Conservation (phyloP, 2,113 vertebrate species). For the Clarias magur region DNA sequence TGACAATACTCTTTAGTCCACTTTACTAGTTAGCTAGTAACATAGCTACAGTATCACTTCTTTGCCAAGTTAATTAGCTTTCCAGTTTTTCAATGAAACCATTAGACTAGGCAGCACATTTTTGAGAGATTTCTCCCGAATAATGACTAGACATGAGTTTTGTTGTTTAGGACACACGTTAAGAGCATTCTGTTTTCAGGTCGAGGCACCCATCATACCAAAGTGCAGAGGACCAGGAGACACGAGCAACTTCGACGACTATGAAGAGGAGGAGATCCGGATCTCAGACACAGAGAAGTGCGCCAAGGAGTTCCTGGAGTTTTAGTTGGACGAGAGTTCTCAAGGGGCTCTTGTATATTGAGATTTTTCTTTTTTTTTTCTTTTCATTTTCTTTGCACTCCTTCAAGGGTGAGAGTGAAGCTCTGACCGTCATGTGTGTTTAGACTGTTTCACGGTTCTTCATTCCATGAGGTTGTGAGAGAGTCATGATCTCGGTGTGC, state of each 20-base stretch:
- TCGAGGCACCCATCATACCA: conserved; percentile 98
- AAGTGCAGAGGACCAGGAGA: conserved; percentile 99
- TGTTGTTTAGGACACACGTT: background rate
- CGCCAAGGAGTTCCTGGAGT: conserved; percentile 96
- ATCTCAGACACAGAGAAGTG: conserved; percentile 98
- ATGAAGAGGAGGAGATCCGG: conserved; percentile 96
- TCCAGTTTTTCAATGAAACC: background rate
- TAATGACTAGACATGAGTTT: background rate
- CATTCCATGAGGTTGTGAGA: conserved; percentile 90
- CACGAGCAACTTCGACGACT: conserved; percentile 99
- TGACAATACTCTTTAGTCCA: no score
- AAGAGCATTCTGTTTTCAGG: conserved; percentile 67
- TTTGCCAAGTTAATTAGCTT: no score
- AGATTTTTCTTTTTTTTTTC: conserved; percentile 85
- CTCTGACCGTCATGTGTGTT: conserved; percentile 80
- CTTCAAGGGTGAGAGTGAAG: conserved; percentile 83
- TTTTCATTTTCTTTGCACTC: conserved; percentile 80
- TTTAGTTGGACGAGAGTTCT: conserved; percentile 82
- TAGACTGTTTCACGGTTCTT: conserved; percentile 88
- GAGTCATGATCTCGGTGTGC: conserved; percentile 87
- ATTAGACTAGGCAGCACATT: background rate
- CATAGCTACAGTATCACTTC: background rate
- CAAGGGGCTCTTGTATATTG: conserved; percentile 78
- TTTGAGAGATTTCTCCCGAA: background rate
- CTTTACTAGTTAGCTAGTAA: background rate